Evolutionary conservation across 1,140 invertebrate genomes (phyloP).

Genomic region (Polypedilum pembai): DNA sequence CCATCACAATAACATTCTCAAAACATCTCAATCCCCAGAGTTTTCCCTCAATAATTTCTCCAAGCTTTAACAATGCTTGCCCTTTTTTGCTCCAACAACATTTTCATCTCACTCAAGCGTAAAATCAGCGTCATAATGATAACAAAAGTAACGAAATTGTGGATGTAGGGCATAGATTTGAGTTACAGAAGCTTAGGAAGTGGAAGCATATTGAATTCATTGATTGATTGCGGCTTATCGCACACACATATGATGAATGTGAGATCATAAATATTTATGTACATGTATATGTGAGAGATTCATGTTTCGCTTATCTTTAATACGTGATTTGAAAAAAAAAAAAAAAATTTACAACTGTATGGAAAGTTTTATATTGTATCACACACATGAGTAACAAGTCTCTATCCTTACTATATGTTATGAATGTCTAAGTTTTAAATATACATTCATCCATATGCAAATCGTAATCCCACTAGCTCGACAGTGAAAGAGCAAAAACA

Average conservation of each 20-base stretch:
- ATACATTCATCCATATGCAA: too few relatives aligned
- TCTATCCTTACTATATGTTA: too few relatives aligned
- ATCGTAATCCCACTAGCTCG: too few relatives aligned
- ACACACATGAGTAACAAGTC: too few relatives aligned
- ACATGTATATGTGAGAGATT: not conserved
- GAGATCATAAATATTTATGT: constrained; percentile 20
- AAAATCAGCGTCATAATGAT: constrained; percentile 23
- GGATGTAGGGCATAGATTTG: not conserved
- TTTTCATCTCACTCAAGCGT: not conserved
- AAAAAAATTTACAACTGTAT: too few relatives aligned
- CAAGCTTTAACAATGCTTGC: too few relatives aligned
- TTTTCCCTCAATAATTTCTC: too few relatives aligned
- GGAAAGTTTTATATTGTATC: too few relatives aligned
- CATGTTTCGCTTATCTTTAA: not conserved
- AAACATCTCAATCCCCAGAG: too few relatives aligned
- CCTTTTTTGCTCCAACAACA: not conserved
- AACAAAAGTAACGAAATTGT: not conserved
- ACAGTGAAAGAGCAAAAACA: too few relatives aligned
- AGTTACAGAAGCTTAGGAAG: not conserved
- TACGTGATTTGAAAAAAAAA: constrained; percentile 11
- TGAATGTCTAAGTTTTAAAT: too few relatives aligned
- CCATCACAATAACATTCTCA: not conserved
- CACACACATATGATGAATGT: constrained; percentile 3
- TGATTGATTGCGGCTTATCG: constrained; percentile 26
- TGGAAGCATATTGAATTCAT: constrained; percentile 10